Evolutionary conservation across 2,113 vertebrate genomes (phyloP).

Genomic region (Empidonax traillii): DNA sequence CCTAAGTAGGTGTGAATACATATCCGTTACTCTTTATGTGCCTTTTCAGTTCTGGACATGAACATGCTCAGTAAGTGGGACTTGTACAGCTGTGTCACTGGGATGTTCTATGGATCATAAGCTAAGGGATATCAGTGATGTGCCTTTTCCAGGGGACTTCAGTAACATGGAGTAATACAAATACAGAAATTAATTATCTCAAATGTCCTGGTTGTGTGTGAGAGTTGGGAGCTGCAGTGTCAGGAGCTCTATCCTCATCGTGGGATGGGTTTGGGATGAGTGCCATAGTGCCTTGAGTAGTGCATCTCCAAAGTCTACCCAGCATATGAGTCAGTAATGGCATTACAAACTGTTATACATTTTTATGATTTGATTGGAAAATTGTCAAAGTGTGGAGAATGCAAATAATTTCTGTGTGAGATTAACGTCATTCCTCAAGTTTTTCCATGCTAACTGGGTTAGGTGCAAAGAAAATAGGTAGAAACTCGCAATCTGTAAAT

Average conservation of each 20-base stretch:
- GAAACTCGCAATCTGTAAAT: neutral
- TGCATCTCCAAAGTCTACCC: neutral
- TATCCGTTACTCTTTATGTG: neutral
- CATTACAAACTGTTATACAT: accelerated
- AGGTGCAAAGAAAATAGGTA: neutral
- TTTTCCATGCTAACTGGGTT: neutral
- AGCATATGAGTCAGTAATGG: neutral
- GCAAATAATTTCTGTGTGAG: neutral
- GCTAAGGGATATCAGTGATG: neutral
- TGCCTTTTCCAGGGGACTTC: neutral
- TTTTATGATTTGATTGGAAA: neutral
- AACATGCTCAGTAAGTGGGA: neutral
- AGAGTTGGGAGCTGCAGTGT: neutral
- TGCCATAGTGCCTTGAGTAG: neutral
- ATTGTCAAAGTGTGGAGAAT: neutral
- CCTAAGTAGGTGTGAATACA: neutral
- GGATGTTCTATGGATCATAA: neutral
- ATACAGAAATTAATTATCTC: neutral
- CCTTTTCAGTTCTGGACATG: neutral
- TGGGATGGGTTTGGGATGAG: neutral
- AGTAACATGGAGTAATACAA: neutral
- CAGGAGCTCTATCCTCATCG: neutral
- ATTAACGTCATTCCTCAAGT: neutral
- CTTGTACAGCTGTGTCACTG: accelerated
- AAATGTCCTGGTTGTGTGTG: neutral